These are phyloP conservation scores for Sandelia bainsii DNA, from an alignment of 2,797 vertebrate genomes.

Conservation along the genomic window DNA sequence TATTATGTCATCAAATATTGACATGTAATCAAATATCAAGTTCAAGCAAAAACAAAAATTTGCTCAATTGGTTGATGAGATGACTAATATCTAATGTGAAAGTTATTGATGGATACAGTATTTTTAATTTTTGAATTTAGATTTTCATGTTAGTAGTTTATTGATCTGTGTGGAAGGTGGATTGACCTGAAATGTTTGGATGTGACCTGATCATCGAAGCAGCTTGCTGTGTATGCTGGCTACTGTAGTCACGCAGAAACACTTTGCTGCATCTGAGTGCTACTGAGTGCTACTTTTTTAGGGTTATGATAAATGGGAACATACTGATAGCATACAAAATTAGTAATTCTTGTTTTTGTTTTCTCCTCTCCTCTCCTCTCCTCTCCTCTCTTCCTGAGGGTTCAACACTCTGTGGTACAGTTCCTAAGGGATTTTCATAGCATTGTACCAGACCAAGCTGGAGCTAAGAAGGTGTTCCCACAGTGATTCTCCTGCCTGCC, in stretches of 20 bases:
- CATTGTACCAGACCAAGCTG: constrained; percentile 19
- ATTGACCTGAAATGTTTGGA: constrained; percentile 29
- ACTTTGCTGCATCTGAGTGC: constrained; percentile 41
- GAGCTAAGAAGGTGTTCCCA: constrained; percentile 33
- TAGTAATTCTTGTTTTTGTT: constrained; percentile 48
- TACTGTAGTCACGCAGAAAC: constrained; percentile 50
- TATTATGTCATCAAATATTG: constrained; percentile 54
- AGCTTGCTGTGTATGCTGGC: constrained; percentile 22
- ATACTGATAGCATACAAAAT: constrained; percentile 54
- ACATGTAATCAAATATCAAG: constrained; percentile 43
- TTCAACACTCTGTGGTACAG: constrained; percentile 1
- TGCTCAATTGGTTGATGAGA: neutral
- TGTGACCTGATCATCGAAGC: constrained; percentile 11
- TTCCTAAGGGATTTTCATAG: constrained; percentile 42
- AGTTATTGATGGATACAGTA: neutral
- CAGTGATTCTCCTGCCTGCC: constrained; percentile 23
- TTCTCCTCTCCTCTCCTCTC: constrained; percentile 1
- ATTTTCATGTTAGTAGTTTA: constrained; percentile 18
- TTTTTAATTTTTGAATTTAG: neutral
- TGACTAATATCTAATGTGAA: neutral
- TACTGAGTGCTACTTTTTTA: constrained; percentile 50
- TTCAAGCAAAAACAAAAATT: neutral
- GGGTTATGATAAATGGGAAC: constrained; percentile 48
- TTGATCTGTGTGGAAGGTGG: constrained; percentile 3
- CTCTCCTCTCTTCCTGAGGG: neutral